Conservation (phyloP, 2,113 vertebrate genomes). For the Epinephelus fuscoguttatus region DNA sequence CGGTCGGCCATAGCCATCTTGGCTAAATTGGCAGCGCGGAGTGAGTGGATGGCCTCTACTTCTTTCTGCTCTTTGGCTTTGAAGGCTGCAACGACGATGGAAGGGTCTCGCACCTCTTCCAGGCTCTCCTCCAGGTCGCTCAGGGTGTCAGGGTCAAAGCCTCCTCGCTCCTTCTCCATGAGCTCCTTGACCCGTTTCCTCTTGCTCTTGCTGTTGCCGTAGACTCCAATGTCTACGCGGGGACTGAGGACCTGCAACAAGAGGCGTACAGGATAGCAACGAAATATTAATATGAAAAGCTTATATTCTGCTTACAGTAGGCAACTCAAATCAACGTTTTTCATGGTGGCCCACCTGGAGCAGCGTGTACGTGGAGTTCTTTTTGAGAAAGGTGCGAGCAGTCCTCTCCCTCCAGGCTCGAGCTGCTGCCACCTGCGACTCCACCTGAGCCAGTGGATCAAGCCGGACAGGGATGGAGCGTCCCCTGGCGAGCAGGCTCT, state of each 20-base stretch:
- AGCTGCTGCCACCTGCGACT: conserved; percentile 95
- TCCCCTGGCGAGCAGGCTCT: conserved; percentile 92
- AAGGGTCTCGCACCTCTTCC: conserved; percentile 92
- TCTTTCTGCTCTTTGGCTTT: conserved; percentile 96
- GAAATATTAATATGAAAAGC: neutral
- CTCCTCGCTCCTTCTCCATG: conserved; percentile 95
- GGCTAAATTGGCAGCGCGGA: conserved; percentile 94
- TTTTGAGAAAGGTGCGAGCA: conserved; percentile 96
- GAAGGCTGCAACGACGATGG: conserved; percentile 94
- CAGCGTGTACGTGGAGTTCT: conserved; percentile 95
- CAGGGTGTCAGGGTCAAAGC: conserved; percentile 91
- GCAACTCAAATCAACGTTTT: neutral
- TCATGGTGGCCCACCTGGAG: conserved; percentile 88
- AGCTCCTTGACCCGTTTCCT: conserved; percentile 94
- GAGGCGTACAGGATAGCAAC: neutral
- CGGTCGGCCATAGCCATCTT: conserved; percentile 99
- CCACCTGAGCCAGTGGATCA: conserved; percentile 93
- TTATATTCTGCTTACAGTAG: neutral
- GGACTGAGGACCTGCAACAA: conserved; percentile 93
- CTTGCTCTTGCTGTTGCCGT: conserved; percentile 95
- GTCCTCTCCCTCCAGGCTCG: conserved; percentile 97
- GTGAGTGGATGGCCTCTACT: conserved; percentile 93
- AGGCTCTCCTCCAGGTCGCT: conserved; percentile 93
- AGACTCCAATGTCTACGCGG: conserved; percentile 94
- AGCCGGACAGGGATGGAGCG: conserved; percentile 95